Conservation (phyloP, 2,113 vertebrate genomes). For the Sigmodon hispidus region DNA sequence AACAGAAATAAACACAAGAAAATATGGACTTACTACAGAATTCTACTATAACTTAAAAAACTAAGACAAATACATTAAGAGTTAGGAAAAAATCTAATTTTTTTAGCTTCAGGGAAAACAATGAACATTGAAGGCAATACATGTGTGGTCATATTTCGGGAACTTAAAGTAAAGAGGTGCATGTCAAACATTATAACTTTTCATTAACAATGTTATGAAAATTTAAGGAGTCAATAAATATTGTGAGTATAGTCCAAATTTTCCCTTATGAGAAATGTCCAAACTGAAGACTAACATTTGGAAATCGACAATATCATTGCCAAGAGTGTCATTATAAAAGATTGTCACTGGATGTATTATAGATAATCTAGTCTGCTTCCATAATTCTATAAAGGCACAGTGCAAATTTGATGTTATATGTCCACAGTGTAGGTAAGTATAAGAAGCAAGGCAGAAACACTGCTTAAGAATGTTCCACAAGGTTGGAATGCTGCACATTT, state of each 20-base stretch:
- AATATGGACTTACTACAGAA: no score
- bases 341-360: not conserved
- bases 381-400: conserved; percentile 3
- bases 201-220: conserved; percentile 30
- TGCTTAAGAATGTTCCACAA: not conserved
- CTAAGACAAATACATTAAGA: no score
- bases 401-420: not conserved
- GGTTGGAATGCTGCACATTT: not conserved
- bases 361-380: not conserved
- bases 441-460: conserved; percentile 5
- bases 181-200: conserved; percentile 43
- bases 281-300: conserved; percentile 24
- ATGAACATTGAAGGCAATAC: conserved; percentile 23
- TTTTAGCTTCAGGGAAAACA: not conserved
- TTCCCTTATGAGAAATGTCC: not conserved
- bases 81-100: conserved; percentile 47
- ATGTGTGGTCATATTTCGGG: conserved; percentile 1
- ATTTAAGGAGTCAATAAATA: conserved; percentile 43
- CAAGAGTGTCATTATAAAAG: not conserved
- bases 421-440: not conserved
- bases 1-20: no score
- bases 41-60: no score
- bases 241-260: not conserved
- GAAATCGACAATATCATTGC: not conserved
- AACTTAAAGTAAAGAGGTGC: not conserved